phyloP scores from a whole-genome alignment of 2,113 vertebrate species.

The Choloepus hoffmanni region DNA sequence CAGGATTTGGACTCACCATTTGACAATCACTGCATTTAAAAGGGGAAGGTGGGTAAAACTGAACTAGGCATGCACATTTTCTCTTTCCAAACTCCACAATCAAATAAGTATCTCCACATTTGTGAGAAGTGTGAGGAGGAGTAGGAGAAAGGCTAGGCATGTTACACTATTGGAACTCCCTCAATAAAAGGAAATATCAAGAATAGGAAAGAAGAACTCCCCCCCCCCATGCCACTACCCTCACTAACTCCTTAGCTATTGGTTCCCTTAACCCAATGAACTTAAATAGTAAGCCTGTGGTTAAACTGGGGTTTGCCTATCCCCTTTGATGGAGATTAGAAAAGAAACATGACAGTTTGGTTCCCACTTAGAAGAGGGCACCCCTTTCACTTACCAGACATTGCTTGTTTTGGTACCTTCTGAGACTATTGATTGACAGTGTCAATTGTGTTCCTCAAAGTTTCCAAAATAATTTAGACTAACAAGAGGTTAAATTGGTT shows the following conservation, averaged over 20 bases:
- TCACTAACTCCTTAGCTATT: neutral
- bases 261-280: neutral
- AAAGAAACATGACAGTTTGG: neutral
- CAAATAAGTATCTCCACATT: neutral
- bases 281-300: neutral
- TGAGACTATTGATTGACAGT: neutral
- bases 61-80: neutral
- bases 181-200: neutral
- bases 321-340: neutral
- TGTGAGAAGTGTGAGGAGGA: neutral
- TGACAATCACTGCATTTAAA: neutral
- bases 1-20: neutral
- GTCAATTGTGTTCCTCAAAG: neutral
- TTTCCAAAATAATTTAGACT: slow-evolving; percentile 51
- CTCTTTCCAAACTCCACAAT: neutral
- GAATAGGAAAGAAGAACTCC: neutral
- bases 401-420: neutral
- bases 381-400: neutral
- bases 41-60: neutral
- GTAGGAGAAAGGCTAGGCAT: accelerated
- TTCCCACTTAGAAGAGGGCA: neutral
- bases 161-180: neutral
- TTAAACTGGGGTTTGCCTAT: neutral
- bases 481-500: neutral
- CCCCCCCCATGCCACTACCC: no score